phyloP scores from a whole-genome alignment of 2,797 vertebrate species.

The Psittacula echo region DNA sequence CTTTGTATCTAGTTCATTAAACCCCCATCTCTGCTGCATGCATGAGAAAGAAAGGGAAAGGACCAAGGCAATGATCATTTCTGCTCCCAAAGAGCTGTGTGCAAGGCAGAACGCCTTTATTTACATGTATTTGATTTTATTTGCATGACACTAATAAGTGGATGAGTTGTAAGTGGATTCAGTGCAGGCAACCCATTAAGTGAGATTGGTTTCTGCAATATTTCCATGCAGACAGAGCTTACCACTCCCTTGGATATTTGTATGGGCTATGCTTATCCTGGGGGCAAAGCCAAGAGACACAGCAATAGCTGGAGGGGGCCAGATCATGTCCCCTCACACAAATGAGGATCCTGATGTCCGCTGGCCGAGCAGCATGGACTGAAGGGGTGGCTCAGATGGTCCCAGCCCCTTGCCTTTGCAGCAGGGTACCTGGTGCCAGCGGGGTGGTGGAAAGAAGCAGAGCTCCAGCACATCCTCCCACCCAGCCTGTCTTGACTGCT shows the following conservation, averaged over 20 bases:
- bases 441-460: not conserved
- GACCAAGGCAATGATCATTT: not conserved
- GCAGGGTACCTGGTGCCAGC: not conserved
- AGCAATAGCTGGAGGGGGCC: not conserved
- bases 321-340: not conserved
- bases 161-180: constrained; percentile 33
- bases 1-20: constrained; percentile 17
- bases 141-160: constrained; percentile 56
- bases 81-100: constrained; percentile 5
- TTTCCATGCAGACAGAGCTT: not conserved
- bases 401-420: not conserved
- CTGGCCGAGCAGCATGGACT: not conserved
- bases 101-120: constrained; percentile 39
- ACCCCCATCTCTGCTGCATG: not conserved
- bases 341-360: not conserved
- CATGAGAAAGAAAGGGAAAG: constrained; percentile 32
- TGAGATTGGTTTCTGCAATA: constrained; percentile 4
- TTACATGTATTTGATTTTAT: constrained; percentile 51
- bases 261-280: not conserved
- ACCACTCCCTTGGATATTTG: not conserved
- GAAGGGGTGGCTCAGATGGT: not conserved
- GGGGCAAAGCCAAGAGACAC: not conserved
- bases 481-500: not conserved
- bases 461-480: not conserved
- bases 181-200: constrained; percentile 14